Percentiles rank a stretch among this genome's conserved stretches.
Evolutionary conservation across 1,140 invertebrate species (phyloP).

Genomic region (Brachionus rubens): DNA sequence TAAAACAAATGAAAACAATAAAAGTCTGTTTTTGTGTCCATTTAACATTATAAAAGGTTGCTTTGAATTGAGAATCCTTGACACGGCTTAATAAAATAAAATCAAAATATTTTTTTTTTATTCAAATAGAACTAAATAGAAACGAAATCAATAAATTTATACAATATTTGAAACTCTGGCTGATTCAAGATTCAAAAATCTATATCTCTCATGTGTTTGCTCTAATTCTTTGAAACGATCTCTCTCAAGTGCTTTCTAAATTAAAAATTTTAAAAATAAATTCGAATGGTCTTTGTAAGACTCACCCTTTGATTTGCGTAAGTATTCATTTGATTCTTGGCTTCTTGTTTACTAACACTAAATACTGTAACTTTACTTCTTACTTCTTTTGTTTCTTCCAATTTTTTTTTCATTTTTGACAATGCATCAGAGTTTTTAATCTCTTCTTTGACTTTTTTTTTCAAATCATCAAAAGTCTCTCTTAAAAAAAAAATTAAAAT

Average conservation of each 20-base stretch:
- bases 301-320: conserved; percentile 38
- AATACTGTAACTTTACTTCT: neutral
- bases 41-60: too few relatives aligned
- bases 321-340: conserved; percentile 9
- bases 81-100: too few relatives aligned
- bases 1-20: too few relatives aligned
- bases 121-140: too few relatives aligned
- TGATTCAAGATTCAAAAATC: conserved; percentile 25
- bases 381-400: neutral
- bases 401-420: conserved; percentile 34
- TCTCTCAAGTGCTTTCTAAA: conserved; percentile 18
- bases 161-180: conserved; percentile 9
- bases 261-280: neutral
- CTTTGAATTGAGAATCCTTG: too few relatives aligned
- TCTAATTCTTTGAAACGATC: conserved; percentile 39
- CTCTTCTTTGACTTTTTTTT: neutral
- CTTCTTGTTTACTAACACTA: conserved; percentile 28
- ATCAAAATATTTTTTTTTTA: too few relatives aligned
- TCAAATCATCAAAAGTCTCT: conserved; percentile 1
- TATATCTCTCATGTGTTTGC: conserved; percentile 39
- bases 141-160: neutral
- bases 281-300: too few relatives aligned
- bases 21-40: too few relatives aligned
- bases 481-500: neutral
- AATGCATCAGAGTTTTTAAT: conserved; percentile 30